Base-by-base conservation (phyloP, 2,113 vertebrate species). In the Semnornis frantzii region DNA sequence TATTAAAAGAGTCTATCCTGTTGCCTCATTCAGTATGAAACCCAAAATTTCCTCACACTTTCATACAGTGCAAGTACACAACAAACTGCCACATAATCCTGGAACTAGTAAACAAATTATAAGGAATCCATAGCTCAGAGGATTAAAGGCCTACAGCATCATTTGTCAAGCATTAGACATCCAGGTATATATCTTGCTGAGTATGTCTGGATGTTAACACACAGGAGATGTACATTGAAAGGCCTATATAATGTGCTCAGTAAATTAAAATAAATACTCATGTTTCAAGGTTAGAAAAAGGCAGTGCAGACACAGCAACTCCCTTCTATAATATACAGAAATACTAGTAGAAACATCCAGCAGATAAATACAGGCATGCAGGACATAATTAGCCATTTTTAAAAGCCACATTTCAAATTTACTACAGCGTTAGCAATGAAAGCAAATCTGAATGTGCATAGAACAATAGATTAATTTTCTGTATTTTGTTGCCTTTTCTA, bases 211-310 rank as follows among this genome's bases (percentile, higher is more conserved):
- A 65, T 50, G 37, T 24, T 19, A 64, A 69, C 42, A 70, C 14
- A 77, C 7, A 60, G 31, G 28, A 89, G 10, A 13, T 0, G 0
- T 30, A 21, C 10, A 66, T 0, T 31, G 66, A 82, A 46, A 63
- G 34, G 21, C 9, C 16, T 18, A 10, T 7, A 18, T 8, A 54
- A 50, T 23, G 10, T 1, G 0, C 10, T 74, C 11, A 30, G 16
- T 27, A 70, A 74, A 74, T 31, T 25, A 76, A 90, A 66, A 63
- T 6, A 85, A 84, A 71, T 15, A 14, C 11, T 73, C 20, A 7
- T 59, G 44, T 16, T 64, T 84, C 57, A 81, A 73, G 10, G 15
- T 70, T 33, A 83, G 46, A 68, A 57, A 78, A 78, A 68, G 20
- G 16, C 85, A 74, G 12, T 33, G 5, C 15, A 87, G 21, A 8